A percentile compares a stretch with the other conserved stretches of the same genome.
Conservation (phyloP, 1,140 invertebrate genomes). For the Euura saliciscinereae region DNA sequence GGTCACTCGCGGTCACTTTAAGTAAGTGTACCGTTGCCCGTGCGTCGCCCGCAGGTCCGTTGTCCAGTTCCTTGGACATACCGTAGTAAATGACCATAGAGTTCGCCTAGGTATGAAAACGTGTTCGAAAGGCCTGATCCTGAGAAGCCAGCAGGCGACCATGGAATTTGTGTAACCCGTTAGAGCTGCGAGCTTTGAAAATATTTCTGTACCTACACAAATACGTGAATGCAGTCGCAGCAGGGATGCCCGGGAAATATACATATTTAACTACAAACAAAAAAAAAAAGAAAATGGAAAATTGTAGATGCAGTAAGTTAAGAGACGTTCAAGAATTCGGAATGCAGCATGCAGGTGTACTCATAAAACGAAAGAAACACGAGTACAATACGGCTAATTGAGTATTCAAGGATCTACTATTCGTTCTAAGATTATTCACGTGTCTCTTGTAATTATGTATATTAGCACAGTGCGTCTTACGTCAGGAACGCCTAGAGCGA, state of each 20-base stretch:
- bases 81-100: not conserved
- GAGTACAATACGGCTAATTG: too few species aligned
- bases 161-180: not conserved
- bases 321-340: too few species aligned
- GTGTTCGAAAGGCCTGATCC: not conserved
- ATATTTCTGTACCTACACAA: too few species aligned
- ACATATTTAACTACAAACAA: not conserved
- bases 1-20: constrained; percentile 6
- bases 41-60: not conserved
- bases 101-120: not conserved
- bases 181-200: not conserved
- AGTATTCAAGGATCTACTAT: too few species aligned
- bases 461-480: not conserved
- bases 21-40: constrained; percentile 2
- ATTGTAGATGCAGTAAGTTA: too few species aligned
- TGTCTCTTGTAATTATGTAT: not conserved
- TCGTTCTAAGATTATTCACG: too few species aligned
- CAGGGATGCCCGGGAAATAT: not conserved
- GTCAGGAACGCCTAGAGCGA: not conserved
- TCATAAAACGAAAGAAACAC: too few species aligned
- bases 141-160: not conserved
- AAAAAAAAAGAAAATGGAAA: too few species aligned
- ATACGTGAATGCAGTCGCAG: not conserved
- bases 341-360: too few species aligned
- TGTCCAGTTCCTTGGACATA: not conserved